Evolutionary conservation across 2,888 invertebrate genomes (phyloP).

Genomic region (Eutolmus rufibarbis): DNA sequence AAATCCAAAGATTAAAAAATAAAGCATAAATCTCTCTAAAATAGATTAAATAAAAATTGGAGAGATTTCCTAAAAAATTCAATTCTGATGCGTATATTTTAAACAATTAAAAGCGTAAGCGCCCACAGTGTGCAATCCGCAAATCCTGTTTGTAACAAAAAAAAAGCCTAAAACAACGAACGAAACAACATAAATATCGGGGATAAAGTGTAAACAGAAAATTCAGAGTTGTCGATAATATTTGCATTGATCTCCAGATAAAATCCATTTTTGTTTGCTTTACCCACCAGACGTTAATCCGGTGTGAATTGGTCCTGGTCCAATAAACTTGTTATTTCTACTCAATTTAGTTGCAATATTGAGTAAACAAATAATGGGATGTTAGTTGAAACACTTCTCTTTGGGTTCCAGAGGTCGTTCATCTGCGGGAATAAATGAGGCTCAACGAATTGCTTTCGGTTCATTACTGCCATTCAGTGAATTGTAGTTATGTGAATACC

Average conservation of each 20-base stretch:
- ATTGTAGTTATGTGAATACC: not conserved
- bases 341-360: conserved; percentile 25
- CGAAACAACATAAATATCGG: not conserved
- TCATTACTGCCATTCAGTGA: conserved; percentile 11
- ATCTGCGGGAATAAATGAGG: conserved; percentile 4
- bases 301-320: conserved; percentile 19
- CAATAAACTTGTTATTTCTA: conserved; percentile 28
- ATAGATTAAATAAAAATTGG: not conserved
- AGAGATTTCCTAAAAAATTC: not conserved
- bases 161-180: not conserved
- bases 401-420: not conserved
- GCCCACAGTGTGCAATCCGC: not conserved
- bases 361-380: conserved; percentile 34
- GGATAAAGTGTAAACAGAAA: not conserved
- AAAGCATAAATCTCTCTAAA: not conserved
- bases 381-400: conserved; percentile 32
- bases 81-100: not conserved
- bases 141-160: not conserved
- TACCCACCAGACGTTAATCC: conserved; percentile 2
- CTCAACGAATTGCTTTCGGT: conserved; percentile 19
- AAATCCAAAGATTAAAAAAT: not conserved
- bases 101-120: not conserved
- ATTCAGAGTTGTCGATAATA: not conserved
- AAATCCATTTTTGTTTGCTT: not conserved
- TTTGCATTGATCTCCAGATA: not conserved